These are phyloP conservation scores for Halictus rubicundus DNA, from an alignment of 1,140 invertebrate species.

Conservation along the genomic window DNA sequence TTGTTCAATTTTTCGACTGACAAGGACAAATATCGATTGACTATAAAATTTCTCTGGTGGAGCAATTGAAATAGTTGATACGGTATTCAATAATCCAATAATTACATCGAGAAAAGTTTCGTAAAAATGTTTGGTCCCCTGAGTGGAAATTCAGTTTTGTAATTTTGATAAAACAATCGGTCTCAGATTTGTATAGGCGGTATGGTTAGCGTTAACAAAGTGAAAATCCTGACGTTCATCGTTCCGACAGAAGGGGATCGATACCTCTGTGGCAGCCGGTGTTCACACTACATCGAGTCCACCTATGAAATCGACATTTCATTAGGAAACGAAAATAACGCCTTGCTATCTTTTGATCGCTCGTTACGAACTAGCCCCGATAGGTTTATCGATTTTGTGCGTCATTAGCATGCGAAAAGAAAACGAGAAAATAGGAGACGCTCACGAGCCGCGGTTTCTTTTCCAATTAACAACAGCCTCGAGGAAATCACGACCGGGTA, in stretches of 20 bases:
- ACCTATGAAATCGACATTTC: neutral
- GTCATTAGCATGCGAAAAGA: neutral
- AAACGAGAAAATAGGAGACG: conserved; percentile 8
- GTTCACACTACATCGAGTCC: neutral
- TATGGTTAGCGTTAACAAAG: neutral
- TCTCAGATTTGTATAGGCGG: too few species aligned
- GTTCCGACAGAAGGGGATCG: neutral
- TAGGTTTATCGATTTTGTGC: neutral
- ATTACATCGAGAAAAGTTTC: too few species aligned
- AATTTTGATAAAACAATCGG: too few species aligned
- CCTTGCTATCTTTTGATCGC: conserved; percentile 15
- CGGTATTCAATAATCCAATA: too few species aligned
- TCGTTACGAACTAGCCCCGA: neutral
- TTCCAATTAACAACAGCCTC: conserved; percentile 44
- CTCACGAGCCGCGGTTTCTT: conserved; percentile 29
- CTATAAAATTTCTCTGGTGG: too few species aligned
- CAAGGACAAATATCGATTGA: too few species aligned
- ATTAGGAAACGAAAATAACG: conserved; percentile 1
- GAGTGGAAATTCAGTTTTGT: too few species aligned
- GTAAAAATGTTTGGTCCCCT: too few species aligned
- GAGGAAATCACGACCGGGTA: conserved; percentile 13
- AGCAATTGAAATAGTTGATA: too few species aligned
- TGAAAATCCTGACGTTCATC: neutral
- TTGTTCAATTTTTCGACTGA: too few species aligned
- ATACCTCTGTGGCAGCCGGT: neutral